Conservation (phyloP, 2,888 invertebrate genomes). For the Thyatira batis region DNA sequence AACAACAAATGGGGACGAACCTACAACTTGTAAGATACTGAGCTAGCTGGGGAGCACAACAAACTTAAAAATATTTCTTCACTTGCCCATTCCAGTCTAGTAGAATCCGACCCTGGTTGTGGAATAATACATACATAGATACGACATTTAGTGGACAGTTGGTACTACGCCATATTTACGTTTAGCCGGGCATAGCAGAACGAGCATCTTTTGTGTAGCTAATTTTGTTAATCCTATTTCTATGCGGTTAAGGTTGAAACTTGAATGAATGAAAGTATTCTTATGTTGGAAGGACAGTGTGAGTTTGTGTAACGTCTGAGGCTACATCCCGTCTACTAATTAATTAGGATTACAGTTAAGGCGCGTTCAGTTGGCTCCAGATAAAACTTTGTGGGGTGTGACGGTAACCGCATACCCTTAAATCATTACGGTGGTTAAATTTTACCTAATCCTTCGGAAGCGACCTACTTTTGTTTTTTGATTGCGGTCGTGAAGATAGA, state of each 20-base stretch:
- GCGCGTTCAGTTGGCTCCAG: conserved; percentile 54
- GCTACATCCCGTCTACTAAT: conserved; percentile 66
- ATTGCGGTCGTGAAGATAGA: conserved; percentile 53
- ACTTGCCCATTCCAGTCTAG: background rate
- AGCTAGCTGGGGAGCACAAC: background rate
- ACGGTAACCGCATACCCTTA: conserved; percentile 23
- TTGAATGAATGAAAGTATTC: background rate
- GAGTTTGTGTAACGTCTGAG: conserved; percentile 53
- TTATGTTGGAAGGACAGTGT: conserved; percentile 22
- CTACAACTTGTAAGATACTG: background rate
- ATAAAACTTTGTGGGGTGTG: conserved; percentile 64
- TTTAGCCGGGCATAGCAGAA: conserved; percentile 2
- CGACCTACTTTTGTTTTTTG: conserved; percentile 49
- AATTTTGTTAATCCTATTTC: background rate
- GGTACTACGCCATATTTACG: conserved; percentile 5
- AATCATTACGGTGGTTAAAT: conserved; percentile 54
- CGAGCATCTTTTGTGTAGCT: background rate
- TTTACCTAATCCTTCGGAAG: conserved; percentile 53
- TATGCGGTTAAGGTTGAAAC: conserved; percentile 6
- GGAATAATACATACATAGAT: conserved; percentile 7
- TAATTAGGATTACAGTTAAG: conserved; percentile 72
- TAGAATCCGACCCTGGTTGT: background rate
- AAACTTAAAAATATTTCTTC: background rate
- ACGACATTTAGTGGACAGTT: conserved; percentile 10
- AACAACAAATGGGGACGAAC: background rate